phyloP scores from a whole-genome alignment of 2,797 vertebrate species.

The Sebastes steindachneri region DNA sequence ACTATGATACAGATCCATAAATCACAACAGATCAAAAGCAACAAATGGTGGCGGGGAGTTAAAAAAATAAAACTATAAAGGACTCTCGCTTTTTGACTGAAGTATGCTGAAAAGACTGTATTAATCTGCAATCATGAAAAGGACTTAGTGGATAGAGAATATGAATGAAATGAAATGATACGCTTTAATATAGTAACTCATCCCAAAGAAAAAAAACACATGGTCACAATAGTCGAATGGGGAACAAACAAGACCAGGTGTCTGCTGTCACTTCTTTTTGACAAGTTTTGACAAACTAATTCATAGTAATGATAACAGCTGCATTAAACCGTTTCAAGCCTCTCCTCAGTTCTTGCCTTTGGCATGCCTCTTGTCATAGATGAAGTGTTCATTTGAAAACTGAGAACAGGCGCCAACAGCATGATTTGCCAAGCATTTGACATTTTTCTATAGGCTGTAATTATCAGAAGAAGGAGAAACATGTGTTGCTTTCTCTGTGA shows the following conservation, averaged over 20 bases:
- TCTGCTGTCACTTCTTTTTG: conserved; percentile 37
- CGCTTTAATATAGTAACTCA: neutral
- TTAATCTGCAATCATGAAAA: neutral
- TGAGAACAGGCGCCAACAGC: conserved; percentile 43
- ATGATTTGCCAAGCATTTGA: conserved; percentile 40
- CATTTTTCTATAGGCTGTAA: conserved; percentile 41
- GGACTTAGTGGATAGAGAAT: neutral
- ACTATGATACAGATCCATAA: neutral
- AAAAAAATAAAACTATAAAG: neutral
- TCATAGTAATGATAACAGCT: conserved; percentile 50
- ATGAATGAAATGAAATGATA: neutral
- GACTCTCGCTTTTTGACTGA: neutral
- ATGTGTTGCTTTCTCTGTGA: conserved; percentile 13
- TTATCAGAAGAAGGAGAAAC: conserved; percentile 32
- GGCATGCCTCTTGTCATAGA: conserved; percentile 40
- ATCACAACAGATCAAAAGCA: neutral
- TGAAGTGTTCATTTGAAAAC: conserved; percentile 49
- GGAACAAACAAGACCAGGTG: conserved; percentile 31
- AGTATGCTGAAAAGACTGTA: neutral
- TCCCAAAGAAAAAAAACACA: neutral
- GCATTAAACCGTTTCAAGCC: conserved; percentile 20
- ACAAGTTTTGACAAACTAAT: conserved; percentile 48
- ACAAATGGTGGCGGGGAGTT: neutral
- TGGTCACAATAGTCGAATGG: conserved; percentile 1
- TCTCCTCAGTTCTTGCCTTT: conserved; percentile 27